Evolutionary conservation across 1,140 invertebrate species (phyloP).

Genomic region (Drosophila tani): DNA sequence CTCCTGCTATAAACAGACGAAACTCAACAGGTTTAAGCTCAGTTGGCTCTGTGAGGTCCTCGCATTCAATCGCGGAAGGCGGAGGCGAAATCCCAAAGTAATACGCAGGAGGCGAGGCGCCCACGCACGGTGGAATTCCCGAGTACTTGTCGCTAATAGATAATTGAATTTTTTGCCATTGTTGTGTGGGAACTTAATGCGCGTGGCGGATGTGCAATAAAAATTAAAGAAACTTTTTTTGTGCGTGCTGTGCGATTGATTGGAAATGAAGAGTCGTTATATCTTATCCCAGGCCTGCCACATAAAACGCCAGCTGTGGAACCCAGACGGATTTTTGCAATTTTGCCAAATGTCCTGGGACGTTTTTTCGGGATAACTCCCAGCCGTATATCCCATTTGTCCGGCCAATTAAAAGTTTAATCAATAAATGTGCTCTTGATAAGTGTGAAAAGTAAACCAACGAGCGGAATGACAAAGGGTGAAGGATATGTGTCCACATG

Average conservation of each 20-base stretch:
- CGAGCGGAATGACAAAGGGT: slow-evolving; percentile 32
- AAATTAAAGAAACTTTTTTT: slow-evolving; percentile 58
- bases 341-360: not conserved
- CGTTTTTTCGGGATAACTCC: not conserved
- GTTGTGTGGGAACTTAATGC: slow-evolving; percentile 55
- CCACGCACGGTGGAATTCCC: slow-evolving; percentile 24
- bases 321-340: not conserved
- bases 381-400: slow-evolving; percentile 46
- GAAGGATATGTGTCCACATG: slow-evolving; percentile 59
- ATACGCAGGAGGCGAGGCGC: not conserved
- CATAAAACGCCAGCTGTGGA: slow-evolving; percentile 1
- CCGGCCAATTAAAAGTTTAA: slow-evolving; percentile 80
- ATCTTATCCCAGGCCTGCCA: not conserved
- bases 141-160: slow-evolving; percentile 49
- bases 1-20: slow-evolving; percentile 70
- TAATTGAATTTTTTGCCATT: slow-evolving; percentile 69
- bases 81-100: slow-evolving; percentile 18
- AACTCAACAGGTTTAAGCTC: slow-evolving; percentile 84
- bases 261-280: slow-evolving; percentile 7
- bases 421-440: slow-evolving; percentile 75
- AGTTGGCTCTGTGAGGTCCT: slow-evolving; percentile 66
- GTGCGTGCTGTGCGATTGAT: slow-evolving; percentile 52
- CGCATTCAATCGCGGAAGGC: slow-evolving; percentile 36
- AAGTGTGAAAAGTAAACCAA: slow-evolving; percentile 71
- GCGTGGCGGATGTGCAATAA: slow-evolving; percentile 48